These are phyloP conservation scores for Loris lydekkerianus DNA, from an alignment of 2,797 vertebrate species.

Conservation along the genomic window DNA sequence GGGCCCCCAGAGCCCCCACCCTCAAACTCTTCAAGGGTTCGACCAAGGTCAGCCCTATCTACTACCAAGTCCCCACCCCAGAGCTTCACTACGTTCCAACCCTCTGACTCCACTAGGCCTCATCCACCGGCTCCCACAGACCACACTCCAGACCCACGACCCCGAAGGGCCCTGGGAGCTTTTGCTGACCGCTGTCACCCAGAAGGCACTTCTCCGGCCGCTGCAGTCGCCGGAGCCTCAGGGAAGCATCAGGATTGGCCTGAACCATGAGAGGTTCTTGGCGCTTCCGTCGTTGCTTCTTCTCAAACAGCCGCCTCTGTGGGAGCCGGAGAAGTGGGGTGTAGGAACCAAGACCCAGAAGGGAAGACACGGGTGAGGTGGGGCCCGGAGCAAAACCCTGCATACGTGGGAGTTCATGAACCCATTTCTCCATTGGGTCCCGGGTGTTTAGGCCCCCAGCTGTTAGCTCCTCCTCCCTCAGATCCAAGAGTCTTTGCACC, in stretches of 20 bases:
- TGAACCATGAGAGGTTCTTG: constrained; percentile 93
- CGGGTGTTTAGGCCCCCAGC: background rate
- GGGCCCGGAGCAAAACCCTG: background rate
- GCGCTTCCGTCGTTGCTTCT: constrained; percentile 93
- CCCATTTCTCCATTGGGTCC: background rate
- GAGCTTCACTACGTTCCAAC: background rate
- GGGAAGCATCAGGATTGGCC: constrained; percentile 90
- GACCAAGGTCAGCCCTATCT: background rate
- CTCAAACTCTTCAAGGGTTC: background rate
- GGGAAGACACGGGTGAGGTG: background rate
- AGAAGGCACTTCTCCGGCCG: constrained; percentile 66
- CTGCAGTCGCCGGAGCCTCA: constrained; percentile 78
- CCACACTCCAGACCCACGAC: background rate
- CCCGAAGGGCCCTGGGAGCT: background rate
- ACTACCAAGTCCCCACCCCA: no score
- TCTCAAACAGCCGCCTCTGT: constrained; percentile 92
- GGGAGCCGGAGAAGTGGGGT: background rate
- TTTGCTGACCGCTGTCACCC: constrained; percentile 41
- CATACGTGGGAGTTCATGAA: background rate
- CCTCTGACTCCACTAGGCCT: background rate
- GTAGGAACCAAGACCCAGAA: background rate
- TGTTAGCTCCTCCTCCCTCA: background rate
- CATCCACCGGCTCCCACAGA: background rate
- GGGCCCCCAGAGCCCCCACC: rapidly evolving
- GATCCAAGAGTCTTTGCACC: background rate